Percentiles rank a stretch among this genome's conserved stretches.
phyloP scores from a whole-genome alignment of 35 echinoderm and acorn worm genomes.

The Hemicentrotus pulcherrimus region DNA sequence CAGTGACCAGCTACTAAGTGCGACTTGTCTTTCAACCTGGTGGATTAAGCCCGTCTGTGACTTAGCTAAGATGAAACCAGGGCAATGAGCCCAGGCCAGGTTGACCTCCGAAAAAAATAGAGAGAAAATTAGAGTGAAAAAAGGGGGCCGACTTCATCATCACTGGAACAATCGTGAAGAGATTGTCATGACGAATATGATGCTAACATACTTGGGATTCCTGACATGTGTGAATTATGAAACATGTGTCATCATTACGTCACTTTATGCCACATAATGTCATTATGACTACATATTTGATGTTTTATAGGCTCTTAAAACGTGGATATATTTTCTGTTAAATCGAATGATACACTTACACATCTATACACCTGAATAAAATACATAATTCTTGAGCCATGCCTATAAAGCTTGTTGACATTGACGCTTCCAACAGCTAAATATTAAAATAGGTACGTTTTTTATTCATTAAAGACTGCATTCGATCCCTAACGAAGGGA shows the following conservation, averaged over 20 bases:
- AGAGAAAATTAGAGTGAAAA: not conserved
- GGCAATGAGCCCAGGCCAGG: not conserved
- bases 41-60: slow-evolving; percentile 36
- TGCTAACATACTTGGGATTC: not conserved
- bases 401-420: too few species aligned
- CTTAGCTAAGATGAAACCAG: not conserved
- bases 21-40: slow-evolving; percentile 35
- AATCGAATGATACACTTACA: too few species aligned
- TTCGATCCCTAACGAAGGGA: too few species aligned
- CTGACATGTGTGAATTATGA: not conserved
- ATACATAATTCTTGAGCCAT: too few species aligned
- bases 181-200: not conserved
- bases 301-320: not conserved
- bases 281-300: not conserved
- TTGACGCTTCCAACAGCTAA: too few species aligned
- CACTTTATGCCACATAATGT: not conserved
- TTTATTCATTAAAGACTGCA: too few species aligned
- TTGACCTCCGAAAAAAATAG: not conserved
- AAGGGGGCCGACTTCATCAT: not conserved
- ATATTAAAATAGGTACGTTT: too few species aligned
- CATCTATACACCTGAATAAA: too few species aligned
- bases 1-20: slow-evolving; percentile 20
- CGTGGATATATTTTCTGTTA: too few species aligned
- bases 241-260: not conserved
- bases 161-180: not conserved